Evolutionary conservation across 2,888 invertebrate species (phyloP).

Genomic region (Eledona agricola): DNA sequence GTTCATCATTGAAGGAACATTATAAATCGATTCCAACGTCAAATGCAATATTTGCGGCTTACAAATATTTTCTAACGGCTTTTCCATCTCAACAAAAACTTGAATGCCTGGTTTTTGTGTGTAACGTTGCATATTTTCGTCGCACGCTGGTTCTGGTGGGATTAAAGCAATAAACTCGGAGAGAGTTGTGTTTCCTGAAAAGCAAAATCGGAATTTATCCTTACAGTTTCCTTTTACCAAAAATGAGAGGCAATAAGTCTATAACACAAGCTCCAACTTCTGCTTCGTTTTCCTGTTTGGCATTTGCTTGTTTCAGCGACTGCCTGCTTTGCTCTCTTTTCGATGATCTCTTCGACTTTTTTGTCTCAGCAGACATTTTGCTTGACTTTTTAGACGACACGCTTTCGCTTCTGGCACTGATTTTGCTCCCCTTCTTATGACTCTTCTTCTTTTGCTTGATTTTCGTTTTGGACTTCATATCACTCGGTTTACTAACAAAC

Average conservation of each 20-base stretch:
- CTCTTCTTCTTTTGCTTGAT: conserved; percentile 3
- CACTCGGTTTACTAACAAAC: neutral
- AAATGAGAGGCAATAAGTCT: conserved; percentile 15
- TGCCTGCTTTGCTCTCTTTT: conserved; percentile 8
- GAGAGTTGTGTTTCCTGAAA: conserved; percentile 9
- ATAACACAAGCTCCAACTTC: conserved; percentile 10
- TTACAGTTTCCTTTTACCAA: conserved; percentile 4
- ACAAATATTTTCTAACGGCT: conserved; percentile 10
- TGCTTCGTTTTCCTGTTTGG: neutral
- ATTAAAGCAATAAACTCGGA: conserved; percentile 11
- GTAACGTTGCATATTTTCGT: conserved; percentile 14
- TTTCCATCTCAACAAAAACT: conserved; percentile 6
- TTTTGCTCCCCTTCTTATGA: conserved; percentile 3
- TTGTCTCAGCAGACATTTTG: conserved; percentile 14
- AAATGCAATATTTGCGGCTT: conserved; percentile 7
- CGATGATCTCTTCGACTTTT: conserved; percentile 8
- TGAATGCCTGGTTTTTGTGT: conserved; percentile 9
- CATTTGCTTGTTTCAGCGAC: neutral
- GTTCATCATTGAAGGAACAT: conserved; percentile 21
- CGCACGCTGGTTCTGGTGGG: conserved; percentile 4
- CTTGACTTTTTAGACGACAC: conserved; percentile 1
- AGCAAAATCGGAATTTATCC: neutral
- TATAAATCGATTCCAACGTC: conserved; percentile 20
- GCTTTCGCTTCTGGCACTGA: too few species aligned
- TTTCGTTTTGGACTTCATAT: conserved; percentile 4